Percentiles rank a stretch among this genome's conserved stretches.
phyloP scores from a whole-genome alignment of 2,797 vertebrate species.

The Eutrigla gurnardus region DNA sequence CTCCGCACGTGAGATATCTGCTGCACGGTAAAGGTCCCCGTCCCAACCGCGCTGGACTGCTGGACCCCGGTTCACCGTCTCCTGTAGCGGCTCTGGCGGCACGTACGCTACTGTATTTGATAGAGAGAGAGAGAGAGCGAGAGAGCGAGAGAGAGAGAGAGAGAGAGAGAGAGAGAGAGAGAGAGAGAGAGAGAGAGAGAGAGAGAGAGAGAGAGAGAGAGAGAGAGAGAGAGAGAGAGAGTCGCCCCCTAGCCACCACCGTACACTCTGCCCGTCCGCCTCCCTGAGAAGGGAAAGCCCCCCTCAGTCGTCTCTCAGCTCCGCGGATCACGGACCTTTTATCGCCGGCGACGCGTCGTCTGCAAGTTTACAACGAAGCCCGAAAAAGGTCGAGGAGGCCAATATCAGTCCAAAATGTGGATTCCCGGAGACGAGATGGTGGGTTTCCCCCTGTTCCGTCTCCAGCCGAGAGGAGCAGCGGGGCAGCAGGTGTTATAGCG shows the following conservation, averaged over 20 bases:
- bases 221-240: constrained; percentile 62
- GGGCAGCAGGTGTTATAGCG: neutral
- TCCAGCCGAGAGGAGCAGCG: neutral
- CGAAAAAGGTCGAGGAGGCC: neutral
- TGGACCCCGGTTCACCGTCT: constrained; percentile 51
- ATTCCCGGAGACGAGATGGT: neutral
- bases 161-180: constrained; percentile 28
- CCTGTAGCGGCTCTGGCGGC: constrained; percentile 44
- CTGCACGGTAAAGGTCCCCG: constrained; percentile 31
- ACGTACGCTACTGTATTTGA: constrained; percentile 60
- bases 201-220: constrained; percentile 60
- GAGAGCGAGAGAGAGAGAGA: constrained; percentile 49
- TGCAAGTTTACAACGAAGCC: constrained; percentile 15
- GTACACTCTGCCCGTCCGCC: constrained; percentile 6
- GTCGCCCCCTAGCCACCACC: constrained; percentile 17
- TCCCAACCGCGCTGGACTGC: constrained; percentile 14
- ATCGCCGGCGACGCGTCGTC: neutral
- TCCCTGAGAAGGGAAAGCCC: constrained; percentile 23
- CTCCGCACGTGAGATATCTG: neutral
- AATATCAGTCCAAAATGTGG: neutral
- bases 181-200: constrained; percentile 37
- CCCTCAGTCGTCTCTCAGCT: constrained; percentile 30
- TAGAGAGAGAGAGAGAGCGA: constrained; percentile 65
- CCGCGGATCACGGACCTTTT: constrained; percentile 29
- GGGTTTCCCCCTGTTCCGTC: neutral